Evolutionary conservation across 2,888 invertebrate species (phyloP).

Genomic region (Mongoloraphidia duomilia): DNA sequence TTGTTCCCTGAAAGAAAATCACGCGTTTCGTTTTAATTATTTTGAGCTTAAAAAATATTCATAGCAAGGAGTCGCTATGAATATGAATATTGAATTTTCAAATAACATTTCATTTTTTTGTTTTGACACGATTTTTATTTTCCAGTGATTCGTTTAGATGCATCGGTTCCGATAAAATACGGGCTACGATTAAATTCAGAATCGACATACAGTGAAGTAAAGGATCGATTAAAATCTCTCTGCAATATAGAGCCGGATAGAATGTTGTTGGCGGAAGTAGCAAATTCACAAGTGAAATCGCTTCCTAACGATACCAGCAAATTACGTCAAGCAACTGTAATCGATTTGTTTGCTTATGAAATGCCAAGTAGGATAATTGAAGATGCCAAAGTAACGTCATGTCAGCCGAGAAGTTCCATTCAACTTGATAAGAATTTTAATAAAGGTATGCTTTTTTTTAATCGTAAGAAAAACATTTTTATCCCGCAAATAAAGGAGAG

Average conservation of each 20-base stretch:
- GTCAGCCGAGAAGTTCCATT: neutral
- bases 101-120: neutral
- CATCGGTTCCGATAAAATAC: constrained; percentile 70
- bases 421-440: too few relatives aligned
- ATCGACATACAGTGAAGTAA: constrained; percentile 62
- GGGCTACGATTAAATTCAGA: constrained; percentile 73
- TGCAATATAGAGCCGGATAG: constrained; percentile 45
- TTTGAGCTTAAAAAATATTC: too few relatives aligned
- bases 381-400: constrained; percentile 9
- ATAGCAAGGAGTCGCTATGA: too few relatives aligned
- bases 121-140: constrained; percentile 8
- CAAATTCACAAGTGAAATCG: constrained; percentile 51
- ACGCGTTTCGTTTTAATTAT: too few relatives aligned
- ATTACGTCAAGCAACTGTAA: constrained; percentile 34
- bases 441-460: too few relatives aligned
- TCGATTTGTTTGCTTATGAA: constrained; percentile 55
- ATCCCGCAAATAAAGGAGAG: too few relatives aligned
- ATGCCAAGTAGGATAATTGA: constrained; percentile 31
- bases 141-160: constrained; percentile 62
- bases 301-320: constrained; percentile 37
- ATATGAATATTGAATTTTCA: too few relatives aligned
- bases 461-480: too few relatives aligned
- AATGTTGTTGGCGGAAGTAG: constrained; percentile 57
- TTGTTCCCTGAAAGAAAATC: too few relatives aligned
- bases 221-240: constrained; percentile 49